Percentiles rank a stretch among this genome's conserved stretches.
phyloP scores from a whole-genome alignment of 2,113 vertebrate genomes.

The Promerops cafer region DNA sequence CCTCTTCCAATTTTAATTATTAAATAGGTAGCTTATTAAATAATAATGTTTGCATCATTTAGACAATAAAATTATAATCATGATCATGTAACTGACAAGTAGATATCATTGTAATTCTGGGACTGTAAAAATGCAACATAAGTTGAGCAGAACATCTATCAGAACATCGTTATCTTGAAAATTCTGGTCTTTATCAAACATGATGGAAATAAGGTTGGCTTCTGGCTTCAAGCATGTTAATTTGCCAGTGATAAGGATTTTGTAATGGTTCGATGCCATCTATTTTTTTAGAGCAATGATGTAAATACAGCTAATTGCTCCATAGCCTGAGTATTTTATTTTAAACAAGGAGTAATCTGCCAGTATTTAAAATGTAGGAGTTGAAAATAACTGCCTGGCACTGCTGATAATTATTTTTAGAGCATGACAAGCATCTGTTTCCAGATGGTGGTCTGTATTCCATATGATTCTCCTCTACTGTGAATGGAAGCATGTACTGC shows the following conservation, averaged over 20 bases:
- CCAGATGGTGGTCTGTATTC: slow-evolving; percentile 57
- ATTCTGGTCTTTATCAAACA: background rate
- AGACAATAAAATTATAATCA: background rate
- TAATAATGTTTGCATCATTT: background rate
- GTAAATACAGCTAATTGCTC: background rate
- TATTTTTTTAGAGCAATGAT: background rate
- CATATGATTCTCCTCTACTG: background rate
- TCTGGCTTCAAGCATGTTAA: background rate
- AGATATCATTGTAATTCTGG: background rate
- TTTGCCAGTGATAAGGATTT: background rate
- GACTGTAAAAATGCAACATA: background rate
- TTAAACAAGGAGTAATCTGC: background rate
- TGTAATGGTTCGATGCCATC: background rate
- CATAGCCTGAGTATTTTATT: background rate
- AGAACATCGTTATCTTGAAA: background rate
- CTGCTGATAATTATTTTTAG: slow-evolving; percentile 1
- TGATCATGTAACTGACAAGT: background rate
- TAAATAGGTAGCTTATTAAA: background rate
- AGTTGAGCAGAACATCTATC: background rate
- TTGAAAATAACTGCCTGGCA: background rate
- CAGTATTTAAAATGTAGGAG: background rate
- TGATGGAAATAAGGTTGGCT: background rate
- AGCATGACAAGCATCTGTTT: slow-evolving; percentile 43
- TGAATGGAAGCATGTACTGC: slow-evolving; percentile 45
- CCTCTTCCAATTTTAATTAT: background rate